phyloP scores from a whole-genome alignment of 2,113 vertebrate species.

The Hemicordylus capensis region DNA sequence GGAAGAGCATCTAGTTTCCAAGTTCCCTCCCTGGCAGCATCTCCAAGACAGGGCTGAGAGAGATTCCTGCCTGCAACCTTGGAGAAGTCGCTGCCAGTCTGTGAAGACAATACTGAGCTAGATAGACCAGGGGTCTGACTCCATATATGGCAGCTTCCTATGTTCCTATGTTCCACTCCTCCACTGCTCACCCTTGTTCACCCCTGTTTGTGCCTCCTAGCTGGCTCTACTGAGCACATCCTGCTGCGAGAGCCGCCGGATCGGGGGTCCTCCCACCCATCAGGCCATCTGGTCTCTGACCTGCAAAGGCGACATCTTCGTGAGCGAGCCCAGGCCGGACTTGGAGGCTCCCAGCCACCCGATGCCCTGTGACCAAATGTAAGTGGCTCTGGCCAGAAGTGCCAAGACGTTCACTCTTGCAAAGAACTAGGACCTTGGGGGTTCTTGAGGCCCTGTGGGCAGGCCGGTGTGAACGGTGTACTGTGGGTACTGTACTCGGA shows the following conservation, averaged over 20 bases:
- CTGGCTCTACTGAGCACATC: conserved; percentile 88
- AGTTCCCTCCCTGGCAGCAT: too few relatives aligned
- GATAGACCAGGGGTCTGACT: too few relatives aligned
- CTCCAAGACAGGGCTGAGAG: too few relatives aligned
- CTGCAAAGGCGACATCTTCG: conserved; percentile 96
- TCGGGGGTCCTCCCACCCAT: conserved; percentile 88
- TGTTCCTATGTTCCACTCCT: too few relatives aligned
- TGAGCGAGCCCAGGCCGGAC: conserved; percentile 87
- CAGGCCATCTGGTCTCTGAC: conserved; percentile 96
- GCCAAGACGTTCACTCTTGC: not conserved
- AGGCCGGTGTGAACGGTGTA: too few relatives aligned
- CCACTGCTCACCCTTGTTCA: conserved; percentile 28
- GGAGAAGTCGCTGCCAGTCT: too few relatives aligned
- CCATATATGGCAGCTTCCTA: too few relatives aligned
- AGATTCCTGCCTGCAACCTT: too few relatives aligned
- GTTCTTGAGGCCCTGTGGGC: not conserved
- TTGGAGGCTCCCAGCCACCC: conserved; percentile 83
- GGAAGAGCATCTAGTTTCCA: too few relatives aligned
- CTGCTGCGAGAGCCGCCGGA: conserved; percentile 89
- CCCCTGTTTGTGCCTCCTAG: conserved; percentile 66
- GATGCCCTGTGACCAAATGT: conserved; percentile 94
- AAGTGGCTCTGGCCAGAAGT: conserved; percentile 63
- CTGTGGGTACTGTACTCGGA: too few relatives aligned
- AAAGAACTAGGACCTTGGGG: too few relatives aligned
- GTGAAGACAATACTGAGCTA: too few relatives aligned